These are phyloP conservation scores for Diabrotica balteata DNA, from an alignment of 2,888 invertebrate genomes.

Conservation along the genomic window DNA sequence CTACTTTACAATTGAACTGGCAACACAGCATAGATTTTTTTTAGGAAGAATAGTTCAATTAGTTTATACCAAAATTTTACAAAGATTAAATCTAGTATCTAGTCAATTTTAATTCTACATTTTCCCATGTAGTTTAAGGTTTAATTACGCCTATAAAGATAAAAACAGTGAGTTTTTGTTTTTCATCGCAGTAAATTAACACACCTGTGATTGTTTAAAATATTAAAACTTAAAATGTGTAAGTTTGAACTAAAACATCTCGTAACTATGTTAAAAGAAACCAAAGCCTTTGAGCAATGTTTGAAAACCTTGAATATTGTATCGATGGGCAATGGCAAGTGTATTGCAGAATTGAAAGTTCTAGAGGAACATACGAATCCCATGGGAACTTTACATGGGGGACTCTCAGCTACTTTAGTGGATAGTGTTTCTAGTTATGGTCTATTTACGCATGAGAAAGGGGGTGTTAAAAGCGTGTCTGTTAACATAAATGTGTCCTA, in stretches of 20 bases:
- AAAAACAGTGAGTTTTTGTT: no score
- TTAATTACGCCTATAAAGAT: no score
- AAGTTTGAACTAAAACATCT: slow-evolving; percentile 11
- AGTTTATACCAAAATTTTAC: no score
- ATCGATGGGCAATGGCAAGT: slow-evolving; percentile 69
- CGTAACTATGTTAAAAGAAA: slow-evolving; percentile 3
- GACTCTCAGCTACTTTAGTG: slow-evolving; percentile 81
- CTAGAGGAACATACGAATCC: slow-evolving; percentile 77
- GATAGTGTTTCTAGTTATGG: slow-evolving; percentile 82
- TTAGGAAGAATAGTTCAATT: no score
- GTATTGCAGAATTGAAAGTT: slow-evolving; percentile 78
- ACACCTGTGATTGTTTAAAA: no score
- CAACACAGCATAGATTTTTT: no score
- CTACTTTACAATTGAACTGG: no score
- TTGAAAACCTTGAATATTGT: slow-evolving; percentile 21
- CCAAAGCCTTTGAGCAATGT: slow-evolving; percentile 22
- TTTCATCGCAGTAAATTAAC: background rate
- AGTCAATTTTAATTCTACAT: no score
- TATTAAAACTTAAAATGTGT: no score
- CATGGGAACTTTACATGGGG: slow-evolving; percentile 82
- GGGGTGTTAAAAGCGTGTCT: slow-evolving; percentile 74
- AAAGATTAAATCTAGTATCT: no score
- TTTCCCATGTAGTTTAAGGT: no score
- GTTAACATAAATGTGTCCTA: slow-evolving; percentile 84
- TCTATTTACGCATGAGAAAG: slow-evolving; percentile 67